These are phyloP conservation scores for Raja brachyura DNA, from an alignment of 2,113 vertebrate genomes.

Conservation along the genomic window DNA sequence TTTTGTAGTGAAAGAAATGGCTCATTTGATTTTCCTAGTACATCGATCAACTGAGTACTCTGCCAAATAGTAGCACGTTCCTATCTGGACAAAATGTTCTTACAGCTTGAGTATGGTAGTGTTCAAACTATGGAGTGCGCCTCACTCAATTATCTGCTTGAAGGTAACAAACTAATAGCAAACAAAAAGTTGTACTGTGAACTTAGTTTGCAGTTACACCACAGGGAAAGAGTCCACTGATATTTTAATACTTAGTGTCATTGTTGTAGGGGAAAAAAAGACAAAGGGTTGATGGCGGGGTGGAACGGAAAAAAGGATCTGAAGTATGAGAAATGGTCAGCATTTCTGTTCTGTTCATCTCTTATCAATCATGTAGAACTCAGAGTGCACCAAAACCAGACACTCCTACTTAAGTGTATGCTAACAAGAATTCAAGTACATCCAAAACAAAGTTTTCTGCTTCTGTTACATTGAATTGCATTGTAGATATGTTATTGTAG, in stretches of 20 bases:
- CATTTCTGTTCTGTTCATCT: neutral
- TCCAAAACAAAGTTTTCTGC: no score
- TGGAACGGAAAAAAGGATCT: neutral
- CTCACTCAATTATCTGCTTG: neutral
- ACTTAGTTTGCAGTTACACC: neutral
- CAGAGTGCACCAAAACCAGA: neutral
- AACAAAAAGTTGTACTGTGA: neutral
- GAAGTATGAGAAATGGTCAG: neutral
- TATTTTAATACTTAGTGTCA: neutral
- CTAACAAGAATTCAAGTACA: neutral
- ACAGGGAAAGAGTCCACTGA: neutral
- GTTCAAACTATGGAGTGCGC: neutral
- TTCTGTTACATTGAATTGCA: neutral
- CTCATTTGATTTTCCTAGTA: no score
- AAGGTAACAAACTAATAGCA: neutral
- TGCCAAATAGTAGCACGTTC: neutral
- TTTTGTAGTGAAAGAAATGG: no score
- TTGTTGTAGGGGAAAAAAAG: no score
- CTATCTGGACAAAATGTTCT: neutral
- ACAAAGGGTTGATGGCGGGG: no score
- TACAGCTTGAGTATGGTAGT: neutral
- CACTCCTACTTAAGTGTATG: neutral
- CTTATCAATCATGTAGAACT: neutral
- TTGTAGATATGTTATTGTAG: no score
- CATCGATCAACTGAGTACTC: no score